Percentiles rank a stretch among this genome's conserved stretches.
Conservation (phyloP, 2,888 invertebrate genomes). For the Chloromyia formosa region DNA sequence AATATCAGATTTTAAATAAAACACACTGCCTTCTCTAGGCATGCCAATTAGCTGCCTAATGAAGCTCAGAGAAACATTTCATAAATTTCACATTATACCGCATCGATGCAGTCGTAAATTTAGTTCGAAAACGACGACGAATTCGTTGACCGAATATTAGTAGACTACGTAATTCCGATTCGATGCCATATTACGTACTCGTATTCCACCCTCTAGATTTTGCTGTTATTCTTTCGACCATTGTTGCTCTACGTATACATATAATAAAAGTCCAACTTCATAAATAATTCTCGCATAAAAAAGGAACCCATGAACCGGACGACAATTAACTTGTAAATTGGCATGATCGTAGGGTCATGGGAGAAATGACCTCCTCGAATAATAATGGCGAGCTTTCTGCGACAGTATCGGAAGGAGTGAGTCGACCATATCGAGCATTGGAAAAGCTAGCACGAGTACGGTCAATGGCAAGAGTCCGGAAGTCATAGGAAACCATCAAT, state of each 20-base stretch:
- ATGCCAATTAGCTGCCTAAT: slow-evolving; percentile 30
- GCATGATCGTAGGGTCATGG: slow-evolving; percentile 31
- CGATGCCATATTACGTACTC: too few relatives aligned
- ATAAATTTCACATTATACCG: slow-evolving; percentile 35
- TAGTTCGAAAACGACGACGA: not conserved
- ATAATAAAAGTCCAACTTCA: slow-evolving; percentile 21
- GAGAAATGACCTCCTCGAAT: slow-evolving; percentile 29
- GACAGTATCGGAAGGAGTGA: slow-evolving; percentile 11
- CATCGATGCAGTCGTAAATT: slow-evolving; percentile 3
- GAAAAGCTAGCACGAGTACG: not conserved
- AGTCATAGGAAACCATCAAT: slow-evolving; percentile 49
- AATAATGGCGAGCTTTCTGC: not conserved
- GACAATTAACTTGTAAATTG: slow-evolving; percentile 44
- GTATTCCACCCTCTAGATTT: slow-evolving; percentile 40
- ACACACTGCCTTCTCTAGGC: not conserved
- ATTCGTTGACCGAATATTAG: not conserved
- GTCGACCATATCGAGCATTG: slow-evolving; percentile 26
- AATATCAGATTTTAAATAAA: slow-evolving; percentile 31
- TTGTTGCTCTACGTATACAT: not conserved
- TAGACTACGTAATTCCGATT: not conserved
- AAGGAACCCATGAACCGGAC: slow-evolving; percentile 38
- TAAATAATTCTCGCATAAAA: slow-evolving; percentile 46
- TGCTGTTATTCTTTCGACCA: slow-evolving; percentile 11
- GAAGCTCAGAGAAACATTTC: slow-evolving; percentile 21
- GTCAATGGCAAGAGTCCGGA: slow-evolving; percentile 33